These are phyloP conservation scores for Cacoxenus indagator DNA, from an alignment of 2,888 invertebrate species.

Conservation along the genomic window DNA sequence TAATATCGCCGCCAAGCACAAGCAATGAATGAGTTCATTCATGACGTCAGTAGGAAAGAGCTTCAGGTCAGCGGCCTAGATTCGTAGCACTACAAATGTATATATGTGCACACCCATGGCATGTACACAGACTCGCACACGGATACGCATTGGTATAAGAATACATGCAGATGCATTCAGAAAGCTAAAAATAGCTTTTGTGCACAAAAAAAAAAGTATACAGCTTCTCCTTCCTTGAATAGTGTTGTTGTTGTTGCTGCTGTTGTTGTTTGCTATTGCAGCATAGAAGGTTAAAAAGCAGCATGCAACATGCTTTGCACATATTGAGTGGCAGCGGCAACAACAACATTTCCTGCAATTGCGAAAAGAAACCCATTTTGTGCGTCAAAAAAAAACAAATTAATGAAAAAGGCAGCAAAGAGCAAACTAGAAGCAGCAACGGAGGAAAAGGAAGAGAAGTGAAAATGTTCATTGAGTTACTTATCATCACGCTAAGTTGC, in stretches of 20 bases:
- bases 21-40: constrained; percentile 65
- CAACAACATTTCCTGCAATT: not conserved
- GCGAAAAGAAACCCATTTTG: not conserved
- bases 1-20: constrained; percentile 32
- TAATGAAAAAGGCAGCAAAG: not conserved
- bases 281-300: constrained; percentile 2
- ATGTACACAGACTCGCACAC: not conserved
- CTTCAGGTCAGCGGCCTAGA: constrained; percentile 70
- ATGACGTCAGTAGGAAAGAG: constrained; percentile 67
- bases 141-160: not conserved
- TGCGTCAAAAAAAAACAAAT: no score
- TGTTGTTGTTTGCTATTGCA: constrained; percentile 31
- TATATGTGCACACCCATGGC: not conserved
- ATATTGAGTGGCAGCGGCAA: not conserved
- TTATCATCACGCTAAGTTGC: not conserved
- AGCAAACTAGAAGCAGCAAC: not conserved
- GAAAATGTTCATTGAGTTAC: not conserved
- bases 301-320: not conserved
- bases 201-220: constrained; percentile 29
- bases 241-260: constrained; percentile 21
- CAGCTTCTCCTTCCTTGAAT: no score
- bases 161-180: constrained; percentile 8
- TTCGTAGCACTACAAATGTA: constrained; percentile 37
- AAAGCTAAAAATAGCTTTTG: constrained; percentile 46
- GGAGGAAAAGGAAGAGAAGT: not conserved